Evolutionary conservation across 2,797 vertebrate species (phyloP).

Genomic region (Pseudochromis fuscus): DNA sequence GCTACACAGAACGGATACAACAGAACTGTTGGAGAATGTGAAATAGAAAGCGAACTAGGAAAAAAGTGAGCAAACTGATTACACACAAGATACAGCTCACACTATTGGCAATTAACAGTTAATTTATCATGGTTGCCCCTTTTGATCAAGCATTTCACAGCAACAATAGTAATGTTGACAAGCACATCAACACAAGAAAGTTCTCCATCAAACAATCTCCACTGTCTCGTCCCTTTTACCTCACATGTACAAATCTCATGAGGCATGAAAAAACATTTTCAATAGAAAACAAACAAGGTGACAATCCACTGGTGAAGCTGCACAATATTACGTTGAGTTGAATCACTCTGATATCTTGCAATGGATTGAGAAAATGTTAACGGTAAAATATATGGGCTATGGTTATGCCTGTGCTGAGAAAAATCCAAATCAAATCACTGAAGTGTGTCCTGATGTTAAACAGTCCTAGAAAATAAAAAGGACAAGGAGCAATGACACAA

Average conservation of each 20-base stretch:
- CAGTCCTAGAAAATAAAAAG: slow-evolving; percentile 53
- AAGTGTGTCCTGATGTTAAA: slow-evolving; percentile 56
- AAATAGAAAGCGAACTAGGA: slow-evolving; percentile 78
- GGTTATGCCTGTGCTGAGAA: slow-evolving; percentile 53
- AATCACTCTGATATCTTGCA: slow-evolving; percentile 61
- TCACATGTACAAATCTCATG: slow-evolving; percentile 81
- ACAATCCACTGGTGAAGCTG: slow-evolving; percentile 74
- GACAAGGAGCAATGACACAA: slow-evolving; percentile 63
- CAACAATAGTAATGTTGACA: slow-evolving; percentile 82
- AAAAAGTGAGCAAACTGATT: slow-evolving; percentile 78
- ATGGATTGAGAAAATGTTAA: slow-evolving; percentile 47
- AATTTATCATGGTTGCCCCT: slow-evolving; percentile 74
- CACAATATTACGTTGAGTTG: slow-evolving; percentile 68
- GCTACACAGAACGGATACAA: slow-evolving; percentile 81
- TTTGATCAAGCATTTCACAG: slow-evolving; percentile 82
- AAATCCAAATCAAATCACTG: slow-evolving; percentile 37
- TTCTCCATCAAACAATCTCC: slow-evolving; percentile 73
- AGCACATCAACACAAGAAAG: slow-evolving; percentile 79
- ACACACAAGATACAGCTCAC: slow-evolving; percentile 80
- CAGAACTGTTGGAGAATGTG: slow-evolving; percentile 78
- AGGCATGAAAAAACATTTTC: slow-evolving; percentile 71
- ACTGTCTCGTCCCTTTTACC: slow-evolving; percentile 77
- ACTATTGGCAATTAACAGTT: slow-evolving; percentile 81
- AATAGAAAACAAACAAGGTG: slow-evolving; percentile 61
- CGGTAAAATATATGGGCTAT: slow-evolving; percentile 56